Evolutionary conservation across 2,888 invertebrate species (phyloP), one percentile per base, ranked within the genome.

Genomic region (Gerris lacustris): DNA sequence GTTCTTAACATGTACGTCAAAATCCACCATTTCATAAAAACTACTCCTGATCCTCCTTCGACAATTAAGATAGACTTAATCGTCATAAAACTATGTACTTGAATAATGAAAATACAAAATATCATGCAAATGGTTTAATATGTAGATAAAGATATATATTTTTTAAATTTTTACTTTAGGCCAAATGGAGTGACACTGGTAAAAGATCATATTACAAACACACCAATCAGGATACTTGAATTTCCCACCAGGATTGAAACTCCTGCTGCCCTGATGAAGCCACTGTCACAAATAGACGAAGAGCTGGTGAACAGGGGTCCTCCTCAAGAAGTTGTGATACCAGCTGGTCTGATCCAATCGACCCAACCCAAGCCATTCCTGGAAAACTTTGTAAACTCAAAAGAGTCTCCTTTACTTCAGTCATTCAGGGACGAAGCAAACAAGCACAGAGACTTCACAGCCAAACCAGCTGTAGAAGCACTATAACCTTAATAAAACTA

Each of bases 341-440:
- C 82, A 15, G 82, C 81, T 5, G 82, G 82, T 15, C 82, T 82
- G 70, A 80, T 82, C 5, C 82, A 82, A 75, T 82, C 82, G 6
- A 80, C 81, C 6, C 81, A 81, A 68, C 82, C 82, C 0, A 75
- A 78, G 47, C 76, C 79, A 6, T 78, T 77, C 70, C 77, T 80
- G 76, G 44, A 79, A 76, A 70, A 77, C 78, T 83, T 83, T 77
- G 76, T 78, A 71, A 82, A 82, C 75, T 80, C 82, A 31, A 82
- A 82, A 75, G 82, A 78, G 71, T 77, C 77, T 5, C 74, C 77
- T 5, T 74, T 81, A 7, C 76, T 83, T 63, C 80, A 79, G 71
- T 76, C 78, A 18, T 75, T 82, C 44, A 76, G 82, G 70, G 81
- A 82, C 73, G 80, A 82, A 74, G 78, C 82, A 5, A 77, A 79